phyloP scores from a whole-genome alignment of 2,888 invertebrate genomes.

The Glomeris marginata region DNA sequence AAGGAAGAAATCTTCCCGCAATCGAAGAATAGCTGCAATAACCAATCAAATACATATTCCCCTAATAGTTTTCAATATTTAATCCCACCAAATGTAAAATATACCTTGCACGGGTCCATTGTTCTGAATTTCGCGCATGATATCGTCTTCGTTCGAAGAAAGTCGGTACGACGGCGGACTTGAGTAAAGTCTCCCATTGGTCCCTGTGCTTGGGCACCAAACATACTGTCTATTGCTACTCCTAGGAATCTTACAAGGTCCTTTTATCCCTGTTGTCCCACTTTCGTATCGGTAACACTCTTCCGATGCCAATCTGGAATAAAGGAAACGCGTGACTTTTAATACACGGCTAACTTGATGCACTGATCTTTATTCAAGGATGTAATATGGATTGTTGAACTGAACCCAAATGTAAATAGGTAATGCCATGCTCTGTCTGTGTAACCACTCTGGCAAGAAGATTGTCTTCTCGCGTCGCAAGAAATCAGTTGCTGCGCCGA shows the following conservation, averaged over 20 bases:
- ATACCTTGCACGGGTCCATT: constrained; percentile 86
- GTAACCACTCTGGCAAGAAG: constrained; percentile 74
- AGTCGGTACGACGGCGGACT: constrained; percentile 35
- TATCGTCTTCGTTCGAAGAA: constrained; percentile 43
- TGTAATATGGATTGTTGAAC: constrained; percentile 7
- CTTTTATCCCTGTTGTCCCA: constrained; percentile 41
- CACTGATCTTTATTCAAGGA: not conserved
- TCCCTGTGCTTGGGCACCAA: constrained; percentile 23
- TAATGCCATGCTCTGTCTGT: constrained; percentile 86
- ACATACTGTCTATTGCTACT: constrained; percentile 17
- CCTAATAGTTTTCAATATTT: no score
- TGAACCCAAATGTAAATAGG: constrained; percentile 49
- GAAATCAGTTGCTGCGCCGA: constrained; percentile 76
- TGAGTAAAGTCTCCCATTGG: constrained; percentile 22
- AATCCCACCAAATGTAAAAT: no score
- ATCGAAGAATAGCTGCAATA: constrained; percentile 69
- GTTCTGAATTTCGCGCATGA: constrained; percentile 77
- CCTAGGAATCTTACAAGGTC: constrained; percentile 47
- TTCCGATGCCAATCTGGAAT: constrained; percentile 61
- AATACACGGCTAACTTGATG: not conserved
- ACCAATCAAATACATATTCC: no score
- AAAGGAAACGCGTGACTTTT: no score
- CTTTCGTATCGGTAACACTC: constrained; percentile 60
- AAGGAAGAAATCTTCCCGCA: constrained; percentile 83
- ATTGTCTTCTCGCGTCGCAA: constrained; percentile 61